Evolutionary conservation across 1,140 invertebrate species (phyloP), one percentile per base, ranked within the genome.

Genomic region (Maconellicoccus hirsutus): DNA sequence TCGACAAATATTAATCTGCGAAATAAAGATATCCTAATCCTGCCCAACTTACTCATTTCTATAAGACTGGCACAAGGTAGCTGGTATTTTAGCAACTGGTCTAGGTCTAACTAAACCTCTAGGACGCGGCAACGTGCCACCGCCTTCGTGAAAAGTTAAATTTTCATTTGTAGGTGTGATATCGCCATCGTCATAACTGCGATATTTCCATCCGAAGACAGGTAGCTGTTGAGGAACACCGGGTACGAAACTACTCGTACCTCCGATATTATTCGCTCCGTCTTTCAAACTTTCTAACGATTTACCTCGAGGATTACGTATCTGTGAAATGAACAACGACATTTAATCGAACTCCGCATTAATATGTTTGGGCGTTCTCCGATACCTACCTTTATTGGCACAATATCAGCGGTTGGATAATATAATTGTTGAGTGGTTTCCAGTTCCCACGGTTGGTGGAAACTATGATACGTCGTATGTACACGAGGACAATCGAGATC

Each of bases 161-260:
- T 81, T 83, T 80, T 93, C 91, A 77, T 93, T 93, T 70, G 91
- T 93, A 1, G 91, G 91, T 23, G 91, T 93, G 61, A 93, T 87
- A 78, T 94, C 91, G 21, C 91, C 91, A 77, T 94, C 91, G 77
- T 94, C 92, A 77, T 91, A 93, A 70, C 90, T 84, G 29, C 84
- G 82, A 70, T 72, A 70, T 73, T 92, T 83, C 89, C 91, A 93
- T 21, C 79, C 79, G 19, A 81, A 72, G 0, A 76, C 72, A 59
- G 79, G 79, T 0, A 76, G 75, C 39, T 79, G 78, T n/a, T 71
- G 75, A 14, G 75, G 72, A 69, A 70, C 72, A 19, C 73, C 73
- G 22, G 61, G 61, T 7, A 75, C 74, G 70, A 77, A 76, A 70
- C 75, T 75, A 71, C 75, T 76, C 1, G 75, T 76, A 3, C 76